A percentile compares a stretch with the other conserved stretches of the same genome.
phyloP scores from a whole-genome alignment of 2,797 vertebrate species.

The Buphagus erythrorhynchus region DNA sequence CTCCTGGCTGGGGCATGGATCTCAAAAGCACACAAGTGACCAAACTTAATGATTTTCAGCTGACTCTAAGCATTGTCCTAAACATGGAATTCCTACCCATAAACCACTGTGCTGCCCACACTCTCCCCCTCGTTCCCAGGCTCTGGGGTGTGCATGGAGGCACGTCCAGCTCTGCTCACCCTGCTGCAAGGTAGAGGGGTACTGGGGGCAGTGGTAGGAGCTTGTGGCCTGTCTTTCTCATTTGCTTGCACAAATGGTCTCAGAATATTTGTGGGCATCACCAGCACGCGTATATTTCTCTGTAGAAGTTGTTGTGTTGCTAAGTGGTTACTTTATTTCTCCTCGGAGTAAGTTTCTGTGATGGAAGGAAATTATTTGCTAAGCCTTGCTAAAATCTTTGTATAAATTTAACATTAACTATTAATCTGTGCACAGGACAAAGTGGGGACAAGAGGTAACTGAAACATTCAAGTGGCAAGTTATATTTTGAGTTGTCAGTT shows the following conservation, averaged over 20 bases:
- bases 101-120: background rate
- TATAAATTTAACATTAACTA: background rate
- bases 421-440: background rate
- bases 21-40: conserved; percentile 53
- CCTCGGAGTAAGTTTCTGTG: background rate
- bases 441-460: background rate
- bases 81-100: conserved; percentile 34
- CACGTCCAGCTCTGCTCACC: background rate
- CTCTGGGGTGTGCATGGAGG: background rate
- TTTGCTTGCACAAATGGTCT: background rate
- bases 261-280: background rate
- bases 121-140: conserved; percentile 22
- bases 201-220: background rate
- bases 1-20: conserved; percentile 22
- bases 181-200: background rate
- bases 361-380: background rate
- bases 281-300: background rate
- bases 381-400: background rate
- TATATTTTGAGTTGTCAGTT: background rate
- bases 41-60: conserved; percentile 61
- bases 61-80: conserved; percentile 49
- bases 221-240: background rate
- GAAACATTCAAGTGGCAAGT: background rate
- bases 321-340: background rate
- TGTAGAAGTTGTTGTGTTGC: background rate